Evolutionary conservation across 2,113 vertebrate genomes (phyloP), one percentile per base, ranked within the genome.

Genomic region (Dermatemys mawii): DNA sequence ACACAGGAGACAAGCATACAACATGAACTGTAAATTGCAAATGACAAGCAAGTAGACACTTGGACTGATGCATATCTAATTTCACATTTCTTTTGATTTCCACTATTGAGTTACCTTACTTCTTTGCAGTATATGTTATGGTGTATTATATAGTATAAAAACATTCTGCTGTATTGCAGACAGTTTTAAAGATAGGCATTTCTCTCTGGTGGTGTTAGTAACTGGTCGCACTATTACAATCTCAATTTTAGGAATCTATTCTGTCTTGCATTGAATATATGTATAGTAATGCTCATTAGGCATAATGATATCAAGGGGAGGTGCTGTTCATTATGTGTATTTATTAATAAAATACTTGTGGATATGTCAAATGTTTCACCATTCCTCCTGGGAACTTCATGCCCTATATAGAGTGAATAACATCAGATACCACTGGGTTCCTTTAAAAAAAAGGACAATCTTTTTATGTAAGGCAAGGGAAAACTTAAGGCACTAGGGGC

Each of bases 261-360:
- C 41, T 94, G 41, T 46, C 4, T 0, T 29, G 8, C 17, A 46
- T 78, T 60, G 70, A 84, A 16, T 83, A 75, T 29, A 53, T 6
- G 3, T 24, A 53, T 44, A 75, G 44, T 89, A 84, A 78, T 75
- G 83, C 11, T 73, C 46, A 50, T 79, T 50, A 53, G 9, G 49
- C 41, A 60, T 13, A 67, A 6, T 81, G 16, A 7, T n/a, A 48
- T n/a, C 44, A 75, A 87, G 78, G 27, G 35, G n/a, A 48, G 27
- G 6, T 63, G 3, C 0, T 87, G 32, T 8, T 75, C 67, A 32
- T 35, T 26, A 2, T 21, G 0, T 17, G 5, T 79, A 11, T 17
- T 81, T 60, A 53, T 44, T 83, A 85, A 29, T 87, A 29, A 76
- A 82, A 54, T 16, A 60, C 5, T 14, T 85, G 35, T 88, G 55